These are phyloP conservation scores for Campoplex nolae DNA, from an alignment of 2,888 invertebrate species.

Conservation along the genomic window DNA sequence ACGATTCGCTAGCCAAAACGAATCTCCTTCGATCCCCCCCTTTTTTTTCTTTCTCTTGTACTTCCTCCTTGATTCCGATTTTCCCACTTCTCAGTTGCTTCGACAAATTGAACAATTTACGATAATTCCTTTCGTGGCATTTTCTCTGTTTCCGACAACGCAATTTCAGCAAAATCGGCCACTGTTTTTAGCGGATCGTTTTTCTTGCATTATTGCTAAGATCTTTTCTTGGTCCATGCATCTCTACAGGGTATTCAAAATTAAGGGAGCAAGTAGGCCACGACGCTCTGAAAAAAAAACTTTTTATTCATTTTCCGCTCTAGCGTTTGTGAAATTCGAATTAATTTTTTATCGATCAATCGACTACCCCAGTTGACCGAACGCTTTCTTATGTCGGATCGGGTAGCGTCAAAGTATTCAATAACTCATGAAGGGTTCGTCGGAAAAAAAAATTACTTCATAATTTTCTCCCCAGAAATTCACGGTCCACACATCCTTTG, in stretches of 20 bases:
- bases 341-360: not conserved
- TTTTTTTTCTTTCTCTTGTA: not conserved
- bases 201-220: not conserved
- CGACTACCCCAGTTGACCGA: not conserved
- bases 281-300: not conserved
- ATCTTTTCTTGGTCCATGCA: not conserved
- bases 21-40: constrained; percentile 18
- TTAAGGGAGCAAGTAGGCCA: not conserved
- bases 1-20: constrained; percentile 24
- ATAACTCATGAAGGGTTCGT: not conserved
- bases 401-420: not conserved
- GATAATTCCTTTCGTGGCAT: constrained; percentile 67
- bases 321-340: not conserved
- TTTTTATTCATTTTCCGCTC: not conserved
- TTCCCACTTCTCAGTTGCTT: constrained; percentile 1
- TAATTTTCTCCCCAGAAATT: not conserved
- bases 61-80: not conserved
- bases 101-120: constrained; percentile 74
- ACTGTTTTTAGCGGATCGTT: constrained; percentile 4
- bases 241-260: not conserved
- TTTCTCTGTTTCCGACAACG: constrained; percentile 12
- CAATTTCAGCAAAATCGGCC: constrained; percentile 17
- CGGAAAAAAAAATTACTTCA: not conserved
- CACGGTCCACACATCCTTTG: not conserved
- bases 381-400: not conserved